Conservation (phyloP, 2,888 invertebrate genomes). For the Synergus umbraculus region DNA sequence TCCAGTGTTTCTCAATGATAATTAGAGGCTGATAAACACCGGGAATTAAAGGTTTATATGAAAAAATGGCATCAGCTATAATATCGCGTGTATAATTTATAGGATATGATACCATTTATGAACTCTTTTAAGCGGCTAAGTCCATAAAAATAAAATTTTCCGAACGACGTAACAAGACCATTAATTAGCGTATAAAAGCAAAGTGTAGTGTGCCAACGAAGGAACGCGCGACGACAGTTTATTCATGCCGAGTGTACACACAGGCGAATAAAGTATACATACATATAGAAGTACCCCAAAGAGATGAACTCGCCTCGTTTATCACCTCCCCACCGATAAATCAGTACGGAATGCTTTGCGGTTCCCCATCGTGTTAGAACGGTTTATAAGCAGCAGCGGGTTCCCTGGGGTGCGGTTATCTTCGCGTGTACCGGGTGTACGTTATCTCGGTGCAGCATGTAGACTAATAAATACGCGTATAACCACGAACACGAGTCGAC, state of each 20-base stretch:
- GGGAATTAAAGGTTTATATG: background rate
- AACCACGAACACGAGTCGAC: conserved; percentile 53
- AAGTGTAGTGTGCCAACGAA: conserved; percentile 48
- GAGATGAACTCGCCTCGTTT: conserved; percentile 72
- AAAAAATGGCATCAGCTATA: background rate
- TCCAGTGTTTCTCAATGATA: conserved; percentile 26
- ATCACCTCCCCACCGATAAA: conserved; percentile 73
- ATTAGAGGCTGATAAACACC: conserved; percentile 7
- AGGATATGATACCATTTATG: conserved; percentile 29
- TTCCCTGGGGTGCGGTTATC: conserved; percentile 75
- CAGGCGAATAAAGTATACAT: conserved; percentile 32
- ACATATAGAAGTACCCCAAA: conserved; percentile 53
- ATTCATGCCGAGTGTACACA: conserved; percentile 36
- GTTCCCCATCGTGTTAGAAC: conserved; percentile 75
- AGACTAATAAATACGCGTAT: conserved; percentile 67
- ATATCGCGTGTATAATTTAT: conserved; percentile 4
- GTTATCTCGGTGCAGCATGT: conserved; percentile 67
- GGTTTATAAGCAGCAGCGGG: conserved; percentile 68
- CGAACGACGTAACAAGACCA: conserved; percentile 38
- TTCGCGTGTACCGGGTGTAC: conserved; percentile 73
- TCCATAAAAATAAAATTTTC: conserved; percentile 30
- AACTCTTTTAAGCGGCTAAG: conserved; percentile 2
- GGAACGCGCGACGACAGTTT: conserved; percentile 45
- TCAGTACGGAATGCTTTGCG: conserved; percentile 74
- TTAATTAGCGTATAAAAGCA: conserved; percentile 36